These are phyloP conservation scores for Bos javanicus DNA, from an alignment of 2,113 vertebrate genomes.

Conservation along the genomic window DNA sequence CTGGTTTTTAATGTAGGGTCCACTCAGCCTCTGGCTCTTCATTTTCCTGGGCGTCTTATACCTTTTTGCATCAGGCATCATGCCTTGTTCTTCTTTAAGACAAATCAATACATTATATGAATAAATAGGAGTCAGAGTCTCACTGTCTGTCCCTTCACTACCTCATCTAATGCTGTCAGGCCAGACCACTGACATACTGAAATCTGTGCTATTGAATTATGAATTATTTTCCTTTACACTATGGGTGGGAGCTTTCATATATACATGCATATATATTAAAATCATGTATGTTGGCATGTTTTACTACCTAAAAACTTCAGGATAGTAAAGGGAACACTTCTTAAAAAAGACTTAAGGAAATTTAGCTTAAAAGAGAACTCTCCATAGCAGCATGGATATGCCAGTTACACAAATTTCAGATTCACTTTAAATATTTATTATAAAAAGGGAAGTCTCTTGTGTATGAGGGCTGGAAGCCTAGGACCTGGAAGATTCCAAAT, in stretches of 20 bases:
- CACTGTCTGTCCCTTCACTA: background rate
- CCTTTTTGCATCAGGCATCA: background rate
- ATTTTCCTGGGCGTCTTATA: background rate
- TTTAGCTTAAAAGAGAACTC: background rate
- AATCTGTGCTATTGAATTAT: background rate
- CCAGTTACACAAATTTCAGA: background rate
- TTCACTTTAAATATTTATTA: background rate
- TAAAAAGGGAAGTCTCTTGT: background rate
- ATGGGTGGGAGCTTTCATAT: background rate
- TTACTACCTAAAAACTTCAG: background rate
- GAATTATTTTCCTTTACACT: background rate
- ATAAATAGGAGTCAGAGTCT: background rate
- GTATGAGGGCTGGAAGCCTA: background rate
- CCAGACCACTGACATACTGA: background rate
- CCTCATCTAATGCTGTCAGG: background rate
- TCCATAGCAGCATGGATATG: background rate
- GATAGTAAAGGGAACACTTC: background rate
- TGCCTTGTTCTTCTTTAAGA: background rate
- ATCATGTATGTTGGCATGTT: background rate
- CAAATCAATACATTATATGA: background rate
- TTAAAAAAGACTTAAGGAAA: background rate
- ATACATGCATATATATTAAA: background rate
- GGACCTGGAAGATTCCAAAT: rapidly evolving
- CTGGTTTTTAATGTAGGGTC: background rate
- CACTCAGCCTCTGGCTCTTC: background rate